A percentile compares a stretch with the other conserved stretches of the same genome.
Conservation (phyloP, 2,113 vertebrate species). For the Zosterops pallidus region DNA sequence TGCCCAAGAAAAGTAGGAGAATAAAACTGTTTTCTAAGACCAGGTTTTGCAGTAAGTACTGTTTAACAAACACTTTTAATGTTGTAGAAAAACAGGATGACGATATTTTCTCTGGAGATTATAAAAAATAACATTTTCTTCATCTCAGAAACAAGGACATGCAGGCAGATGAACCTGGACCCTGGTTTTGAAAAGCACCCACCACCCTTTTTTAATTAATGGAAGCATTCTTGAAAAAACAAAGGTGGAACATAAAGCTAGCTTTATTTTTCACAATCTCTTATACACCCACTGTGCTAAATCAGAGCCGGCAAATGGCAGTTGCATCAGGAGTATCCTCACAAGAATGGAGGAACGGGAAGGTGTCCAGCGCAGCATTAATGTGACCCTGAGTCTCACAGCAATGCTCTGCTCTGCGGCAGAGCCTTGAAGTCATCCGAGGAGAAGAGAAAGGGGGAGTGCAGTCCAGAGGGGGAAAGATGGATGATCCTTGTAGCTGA, state of each 20-base stretch:
- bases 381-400: background rate
- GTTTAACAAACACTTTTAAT: background rate
- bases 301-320: background rate
- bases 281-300: background rate
- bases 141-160: background rate
- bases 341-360: background rate
- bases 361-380: background rate
- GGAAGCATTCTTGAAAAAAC: background rate
- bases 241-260: background rate
- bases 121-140: background rate
- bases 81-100: background rate
- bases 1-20: background rate
- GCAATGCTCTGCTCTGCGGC: background rate
- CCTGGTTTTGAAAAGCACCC: background rate
- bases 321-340: background rate
- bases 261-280: background rate
- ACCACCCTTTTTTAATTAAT: background rate
- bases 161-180: background rate
- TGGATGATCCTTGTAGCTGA: constrained; percentile 36
- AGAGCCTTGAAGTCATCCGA: background rate
- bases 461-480: background rate
- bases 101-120: background rate
- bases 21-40: background rate
- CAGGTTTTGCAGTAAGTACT: background rate
- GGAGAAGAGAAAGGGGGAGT: background rate